phyloP scores from a whole-genome alignment of 2,888 invertebrate genomes.

The Tribolium freemani region DNA sequence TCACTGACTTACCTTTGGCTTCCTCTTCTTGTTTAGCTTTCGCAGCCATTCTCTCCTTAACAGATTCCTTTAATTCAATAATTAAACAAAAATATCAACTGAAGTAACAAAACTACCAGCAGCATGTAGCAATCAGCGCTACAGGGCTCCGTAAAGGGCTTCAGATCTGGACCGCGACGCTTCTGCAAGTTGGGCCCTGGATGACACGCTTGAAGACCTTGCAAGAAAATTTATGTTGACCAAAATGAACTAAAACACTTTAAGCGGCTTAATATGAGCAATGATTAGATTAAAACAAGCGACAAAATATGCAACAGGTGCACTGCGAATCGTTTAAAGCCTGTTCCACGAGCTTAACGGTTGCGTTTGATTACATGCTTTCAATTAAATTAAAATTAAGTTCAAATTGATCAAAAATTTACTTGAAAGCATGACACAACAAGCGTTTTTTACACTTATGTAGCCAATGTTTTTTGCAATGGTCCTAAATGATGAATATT shows the following conservation, averaged over 20 bases:
- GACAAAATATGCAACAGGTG: background rate
- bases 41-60: slow-evolving; percentile 85
- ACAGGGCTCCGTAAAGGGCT: slow-evolving; percentile 89
- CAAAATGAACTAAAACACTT: background rate
- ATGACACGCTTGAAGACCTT: slow-evolving; percentile 90
- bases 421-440: no score
- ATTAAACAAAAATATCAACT: background rate
- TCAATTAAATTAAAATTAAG: no score
- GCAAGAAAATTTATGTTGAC: slow-evolving; percentile 23
- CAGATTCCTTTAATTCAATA: slow-evolving; percentile 77
- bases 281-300: background rate
- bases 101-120: slow-evolving; percentile 72
- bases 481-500: slow-evolving; percentile 12
- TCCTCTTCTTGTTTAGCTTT: slow-evolving; percentile 72
- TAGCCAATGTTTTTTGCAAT: background rate
- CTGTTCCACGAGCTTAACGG: background rate
- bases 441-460: background rate
- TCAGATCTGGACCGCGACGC: slow-evolving; percentile 90
- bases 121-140: slow-evolving; percentile 90
- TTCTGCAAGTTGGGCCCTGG: slow-evolving; percentile 91
- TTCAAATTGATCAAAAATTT: no score
- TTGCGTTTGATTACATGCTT: background rate
- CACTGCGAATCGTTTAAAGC: background rate
- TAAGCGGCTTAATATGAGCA: background rate
- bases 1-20: slow-evolving; percentile 59